Conservation (phyloP, 2,797 vertebrate species). For the Takifugu ocellatus region DNA sequence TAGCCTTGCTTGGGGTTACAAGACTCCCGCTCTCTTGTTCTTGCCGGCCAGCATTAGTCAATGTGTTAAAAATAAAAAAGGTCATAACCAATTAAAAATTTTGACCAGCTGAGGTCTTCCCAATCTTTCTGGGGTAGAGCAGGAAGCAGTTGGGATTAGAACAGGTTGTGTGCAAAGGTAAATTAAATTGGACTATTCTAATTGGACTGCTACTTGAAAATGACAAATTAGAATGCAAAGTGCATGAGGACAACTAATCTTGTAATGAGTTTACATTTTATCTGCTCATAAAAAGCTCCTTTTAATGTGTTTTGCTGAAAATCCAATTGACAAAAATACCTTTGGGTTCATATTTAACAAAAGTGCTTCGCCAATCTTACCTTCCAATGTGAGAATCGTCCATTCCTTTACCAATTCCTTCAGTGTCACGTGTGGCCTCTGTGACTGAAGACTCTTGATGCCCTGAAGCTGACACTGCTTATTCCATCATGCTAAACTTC, state of each 20-base stretch:
- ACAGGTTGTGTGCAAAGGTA: background rate
- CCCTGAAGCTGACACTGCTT: background rate
- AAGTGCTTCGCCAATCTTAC: too few relatives aligned
- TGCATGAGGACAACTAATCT: background rate
- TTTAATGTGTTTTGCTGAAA: conserved; percentile 2
- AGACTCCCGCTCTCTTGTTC: conserved; percentile 14
- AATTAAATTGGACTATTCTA: background rate
- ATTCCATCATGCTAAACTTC: conserved; percentile 11
- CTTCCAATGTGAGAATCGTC: too few relatives aligned
- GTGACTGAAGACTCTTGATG: background rate
- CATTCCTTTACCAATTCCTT: conserved; percentile 6
- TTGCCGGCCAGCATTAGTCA: conserved; percentile 4
- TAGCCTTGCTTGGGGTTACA: conserved; percentile 28
- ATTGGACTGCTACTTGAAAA: conserved; percentile 16
- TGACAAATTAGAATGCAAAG: conserved; percentile 11
- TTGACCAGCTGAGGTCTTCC: conserved; percentile 15
- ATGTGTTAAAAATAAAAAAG: conserved; percentile 20
- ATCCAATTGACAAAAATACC: conserved; percentile 1
- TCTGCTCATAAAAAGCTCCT: background rate
- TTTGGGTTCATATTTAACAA: background rate
- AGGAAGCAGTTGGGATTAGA: conserved; percentile 8
- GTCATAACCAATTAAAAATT: conserved; percentile 45
- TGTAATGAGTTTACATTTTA: conserved; percentile 6
- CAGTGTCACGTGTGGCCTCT: conserved; percentile 6
- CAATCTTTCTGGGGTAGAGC: conserved; percentile 30